Conservation (phyloP, 2,113 vertebrate genomes). For the Rhinolophus ferrumequinum region DNA sequence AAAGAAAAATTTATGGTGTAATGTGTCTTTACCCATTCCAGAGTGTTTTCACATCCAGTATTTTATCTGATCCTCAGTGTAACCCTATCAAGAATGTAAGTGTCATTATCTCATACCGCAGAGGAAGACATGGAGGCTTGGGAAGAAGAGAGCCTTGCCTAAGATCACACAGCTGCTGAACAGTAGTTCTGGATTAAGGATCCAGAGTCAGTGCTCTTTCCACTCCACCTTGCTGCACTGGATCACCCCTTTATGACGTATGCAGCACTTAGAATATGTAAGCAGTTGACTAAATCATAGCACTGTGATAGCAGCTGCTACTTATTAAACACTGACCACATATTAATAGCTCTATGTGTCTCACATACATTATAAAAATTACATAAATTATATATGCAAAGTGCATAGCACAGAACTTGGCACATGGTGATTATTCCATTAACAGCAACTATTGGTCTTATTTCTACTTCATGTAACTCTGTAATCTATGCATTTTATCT, state of each 20-base stretch:
- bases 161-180: neutral
- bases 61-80: constrained; percentile 16
- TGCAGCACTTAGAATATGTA: neutral
- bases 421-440: neutral
- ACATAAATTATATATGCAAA: neutral
- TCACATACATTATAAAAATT: neutral
- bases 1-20: neutral
- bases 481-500: neutral
- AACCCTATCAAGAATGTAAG: neutral
- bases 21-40: neutral
- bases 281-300: neutral
- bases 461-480: constrained; percentile 8
- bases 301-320: neutral
- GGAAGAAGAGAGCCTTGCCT: neutral
- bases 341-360: neutral
- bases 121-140: neutral
- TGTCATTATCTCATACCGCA: neutral
- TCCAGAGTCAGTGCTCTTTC: neutral
- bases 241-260: neutral
- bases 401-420: neutral
- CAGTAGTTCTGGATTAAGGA: neutral
- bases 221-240: neutral
- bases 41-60: neutral
- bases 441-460: constrained; percentile 29
- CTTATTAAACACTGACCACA: neutral